Base-by-base conservation (phyloP, 2,888 invertebrate species). In the Meandrusa payeni region DNA sequence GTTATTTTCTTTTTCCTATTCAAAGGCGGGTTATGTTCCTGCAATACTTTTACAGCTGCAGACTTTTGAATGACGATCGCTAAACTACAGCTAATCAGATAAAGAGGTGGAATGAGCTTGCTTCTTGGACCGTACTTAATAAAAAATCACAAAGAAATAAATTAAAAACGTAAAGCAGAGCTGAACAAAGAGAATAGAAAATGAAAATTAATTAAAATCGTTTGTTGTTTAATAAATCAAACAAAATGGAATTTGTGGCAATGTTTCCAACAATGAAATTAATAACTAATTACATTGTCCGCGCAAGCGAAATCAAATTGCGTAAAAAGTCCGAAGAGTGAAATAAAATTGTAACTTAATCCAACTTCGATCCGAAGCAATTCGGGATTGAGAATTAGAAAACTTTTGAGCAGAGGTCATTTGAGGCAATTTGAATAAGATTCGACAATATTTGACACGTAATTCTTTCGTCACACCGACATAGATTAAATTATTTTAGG, bases 261-360 rank as follows among this genome's bases (percentile, higher is more conserved):
- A 42, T 34, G 42, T 42, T 42, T 42, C 22, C 29, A 36, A 43
- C 20, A 37, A 43, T 26, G 13, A 37, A 43, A 43, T 43, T 37
- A 31, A 31, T 37, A 43, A 37, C 12, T 37, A 24, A 37, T 43
- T 31, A 13, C 13, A 19, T 26, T 26, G 31, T 31, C 42, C 9
- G 37, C 11, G 7, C 5, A 9, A 26, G 12, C 11, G 22, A 9
- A 28, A 11, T 17, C 5, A 7, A 31, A 36, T 31, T 19, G 17
- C 37, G 23, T 31, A 29, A 43, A 38, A 43, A 22, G n/a, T n/a
- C 13, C 19, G 7, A 38, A 19, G 20, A 32, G 26, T 32, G n/a
- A 20, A 43, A 43, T 32, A 24, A 38, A 26, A 26, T 43, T 26
- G 20, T 15, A 26, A 43, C 37, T 24, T 32, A 27, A 43, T 38